Base-by-base conservation (phyloP, 1,140 invertebrate genomes). In the Gryon sp. region DNA sequence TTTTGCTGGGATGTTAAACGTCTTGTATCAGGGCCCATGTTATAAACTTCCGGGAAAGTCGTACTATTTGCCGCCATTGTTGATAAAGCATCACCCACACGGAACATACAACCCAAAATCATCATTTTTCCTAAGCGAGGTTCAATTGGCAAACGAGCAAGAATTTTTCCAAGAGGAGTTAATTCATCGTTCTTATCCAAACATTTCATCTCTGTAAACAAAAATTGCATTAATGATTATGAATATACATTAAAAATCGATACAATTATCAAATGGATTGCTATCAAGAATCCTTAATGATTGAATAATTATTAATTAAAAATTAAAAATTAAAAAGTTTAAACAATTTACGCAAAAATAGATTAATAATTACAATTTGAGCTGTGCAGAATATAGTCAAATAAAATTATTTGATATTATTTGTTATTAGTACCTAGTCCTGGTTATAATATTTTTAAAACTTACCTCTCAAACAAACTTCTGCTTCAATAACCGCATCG, bases 71-170 rank as follows among this genome's bases (percentile, higher is more conserved):
- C 97, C 4, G 98, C 97, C 91, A 99, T 96, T 1, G 95, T 97
- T 7, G 95, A 94, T 14, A 98, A 87, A 0, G 97, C 93, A 88
- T 98, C 97, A 1, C 95, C 97, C 75, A 94, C 93, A 38, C 93
- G 92, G 78, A 99, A 94, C 65, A 98, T 93, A 15, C 93, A 93
- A 0, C 95, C 96, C 14, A 98, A 89, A 14, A 99, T 93, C 91
- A 98, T 94, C 97, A 98, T 98, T 89, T 98, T 98, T 1, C 97
- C 97, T 3, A 98, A 90, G 16, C 96, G 91, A 0, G 97, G 97
- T 82, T 98, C 97, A 48, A 98, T 94, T 0, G 97, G 95, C 78
- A 98, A 86, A 66, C 96, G 94, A 0, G 97, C 97, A n/a, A 99
- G 89, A 68, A 98, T 97, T 69, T 93, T 93, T 0, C 97, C 97